These are phyloP conservation scores for Meliscaeva auricollis DNA, from an alignment of 2,888 invertebrate species.

Conservation along the genomic window DNA sequence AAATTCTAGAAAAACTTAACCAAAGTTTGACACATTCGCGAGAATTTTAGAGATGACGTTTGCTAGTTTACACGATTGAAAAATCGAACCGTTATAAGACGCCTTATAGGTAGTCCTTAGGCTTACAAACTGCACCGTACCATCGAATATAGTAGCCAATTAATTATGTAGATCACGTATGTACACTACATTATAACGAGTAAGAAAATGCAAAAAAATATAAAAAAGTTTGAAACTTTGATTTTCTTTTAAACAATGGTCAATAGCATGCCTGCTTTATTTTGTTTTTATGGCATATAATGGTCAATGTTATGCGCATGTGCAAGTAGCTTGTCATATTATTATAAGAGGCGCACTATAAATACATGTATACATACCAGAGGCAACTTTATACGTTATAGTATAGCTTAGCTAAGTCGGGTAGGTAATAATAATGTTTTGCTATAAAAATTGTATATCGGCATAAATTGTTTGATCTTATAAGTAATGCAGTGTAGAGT, in stretches of 20 bases:
- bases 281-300: constrained; percentile 4
- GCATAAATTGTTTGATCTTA: constrained; percentile 29
- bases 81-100: constrained; percentile 29
- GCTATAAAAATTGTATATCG: constrained; percentile 52
- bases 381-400: not conserved
- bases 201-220: constrained; percentile 25
- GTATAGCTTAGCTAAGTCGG: constrained; percentile 22
- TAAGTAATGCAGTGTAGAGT: constrained; percentile 1
- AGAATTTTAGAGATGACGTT: not conserved
- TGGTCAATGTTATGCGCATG: constrained; percentile 65
- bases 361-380: no score
- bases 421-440: constrained; percentile 16
- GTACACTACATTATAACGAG: no score
- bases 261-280: constrained; percentile 33
- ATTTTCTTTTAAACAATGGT: constrained; percentile 68
- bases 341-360: constrained; percentile 31
- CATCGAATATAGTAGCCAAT: constrained; percentile 34
- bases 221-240: constrained; percentile 61
- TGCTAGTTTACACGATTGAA: not conserved
- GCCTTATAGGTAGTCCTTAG: not conserved
- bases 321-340: constrained; percentile 64
- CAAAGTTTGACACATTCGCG: constrained; percentile 52
- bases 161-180: constrained; percentile 74
- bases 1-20: not conserved
- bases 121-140: not conserved